Base-by-base conservation (phyloP, 2,797 vertebrate species). In the Protosalanx chinensis region DNA sequence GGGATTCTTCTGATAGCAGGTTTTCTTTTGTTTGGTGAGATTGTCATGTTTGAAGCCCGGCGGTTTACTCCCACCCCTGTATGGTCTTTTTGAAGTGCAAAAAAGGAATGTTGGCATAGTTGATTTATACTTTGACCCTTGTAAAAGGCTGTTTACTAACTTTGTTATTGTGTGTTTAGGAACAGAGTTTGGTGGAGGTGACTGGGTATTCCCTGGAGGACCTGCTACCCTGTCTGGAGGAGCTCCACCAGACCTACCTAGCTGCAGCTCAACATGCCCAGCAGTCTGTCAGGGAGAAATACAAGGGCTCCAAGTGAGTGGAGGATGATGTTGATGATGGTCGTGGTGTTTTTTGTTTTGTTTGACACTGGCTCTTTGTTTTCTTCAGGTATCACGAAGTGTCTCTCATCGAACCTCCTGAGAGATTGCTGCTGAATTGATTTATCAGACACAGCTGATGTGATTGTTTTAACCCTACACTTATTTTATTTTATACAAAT, bases 281-380 rank as follows among this genome's bases (percentile, higher is more conserved):
- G 85, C 97, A 99, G 87, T 96, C 97, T 2, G 93, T 99, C 79
- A 88, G 92, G 70, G 98, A 99, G 74, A 99, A 99, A 85, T 99
- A 98, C 91, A 99, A 98, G 88, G 87, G 85, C 29, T 56, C 91
- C 0, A 99, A 97, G 98, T 99, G 88, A 93, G 96, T 83, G 71
- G 6, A 41, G 2, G 37, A 10, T 7, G 23, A 51, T 57, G n/a
- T 0, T 5, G n/a, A 46, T 68, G 3, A n/a, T 59, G 23, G 18
- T 4, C 13, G 6, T 46, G 32, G 18, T 4, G 23, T 5, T 27
- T 63, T 27, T 32, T 30, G 37, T n/a, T 53, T 27, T 3, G 6
- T 5, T 66, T 20, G 6, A 67, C 32, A 57, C 12, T 51, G 27
- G 27, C 56, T 4, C 6, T 27, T 5, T 10, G 20, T 13, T 63